phyloP scores from a whole-genome alignment of 2,888 invertebrate genomes.

The Erannis defoliaria region DNA sequence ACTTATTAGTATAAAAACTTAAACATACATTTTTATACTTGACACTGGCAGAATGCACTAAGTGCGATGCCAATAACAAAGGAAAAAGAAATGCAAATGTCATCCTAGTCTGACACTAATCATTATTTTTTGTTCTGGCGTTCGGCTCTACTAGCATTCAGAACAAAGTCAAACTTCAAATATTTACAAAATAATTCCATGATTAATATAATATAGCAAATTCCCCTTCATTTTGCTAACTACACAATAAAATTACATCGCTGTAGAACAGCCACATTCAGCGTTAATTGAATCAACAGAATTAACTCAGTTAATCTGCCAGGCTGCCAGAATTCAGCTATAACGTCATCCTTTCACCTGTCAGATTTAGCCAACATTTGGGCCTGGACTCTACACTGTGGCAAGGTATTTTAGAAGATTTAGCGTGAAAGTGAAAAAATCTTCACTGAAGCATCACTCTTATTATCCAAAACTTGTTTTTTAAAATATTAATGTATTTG shows the following conservation, averaged over 20 bases:
- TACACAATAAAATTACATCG: conserved; percentile 18
- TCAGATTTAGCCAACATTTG: conserved; percentile 32
- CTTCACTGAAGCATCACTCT: too few species aligned
- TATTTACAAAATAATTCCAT: conserved; percentile 1
- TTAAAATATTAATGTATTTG: too few species aligned
- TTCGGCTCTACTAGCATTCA: background rate
- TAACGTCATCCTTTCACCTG: conserved; percentile 41
- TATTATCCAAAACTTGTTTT: too few species aligned
- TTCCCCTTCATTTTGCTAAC: conserved; percentile 12
- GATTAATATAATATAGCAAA: conserved; percentile 6
- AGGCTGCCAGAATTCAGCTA: conserved; percentile 16
- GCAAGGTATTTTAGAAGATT: conserved; percentile 1
- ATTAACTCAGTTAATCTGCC: conserved; percentile 26
- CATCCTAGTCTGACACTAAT: too few species aligned
- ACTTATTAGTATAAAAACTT: too few species aligned
- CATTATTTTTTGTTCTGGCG: background rate
- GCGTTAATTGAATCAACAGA: conserved; percentile 30
- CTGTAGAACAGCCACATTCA: conserved; percentile 19
- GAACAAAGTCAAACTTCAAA: background rate
- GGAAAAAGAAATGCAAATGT: too few species aligned
- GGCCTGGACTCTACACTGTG: conserved; percentile 11
- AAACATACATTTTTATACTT: too few species aligned
- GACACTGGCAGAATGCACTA: too few species aligned
- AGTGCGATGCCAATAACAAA: too few species aligned
- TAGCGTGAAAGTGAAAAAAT: too few species aligned